Base-by-base conservation (phyloP, 2,888 invertebrate genomes). In the Drosophila affinis region DNA sequence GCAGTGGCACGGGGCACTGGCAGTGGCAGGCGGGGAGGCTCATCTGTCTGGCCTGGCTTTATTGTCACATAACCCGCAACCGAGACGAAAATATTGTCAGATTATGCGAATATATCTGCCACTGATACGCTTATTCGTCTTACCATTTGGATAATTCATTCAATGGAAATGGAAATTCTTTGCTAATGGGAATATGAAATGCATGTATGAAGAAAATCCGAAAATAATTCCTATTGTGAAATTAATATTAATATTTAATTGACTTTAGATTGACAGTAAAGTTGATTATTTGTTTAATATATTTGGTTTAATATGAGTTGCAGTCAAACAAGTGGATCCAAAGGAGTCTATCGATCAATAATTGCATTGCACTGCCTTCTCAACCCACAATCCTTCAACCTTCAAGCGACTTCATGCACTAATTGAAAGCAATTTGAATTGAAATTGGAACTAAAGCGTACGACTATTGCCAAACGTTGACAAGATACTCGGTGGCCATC, bases 401-500 rank as follows among this genome's bases (percentile, higher is more conserved):
- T 34, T 12, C 12, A 2, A 12, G 4, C 10, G 32, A 10, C 10
- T 32, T 10, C 3, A 10, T 10, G 10, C 0, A 24, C 1, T 24
- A 24, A 24, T 24, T 24, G 24, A 24, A 24, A 4, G 24, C 24
- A 21, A 3, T 21, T 21, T 21, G 21, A 21, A 21, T 21, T 21
- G 21, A 21, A 34, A 34, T 34, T 34, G 4, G 34, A 34, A 4
- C 12, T 12, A 27, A 27, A 27, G 27, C 27, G 1, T 1, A 34
- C 12, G 10, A 12, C 9, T 32, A 12, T 34, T 12, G 29, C 9
- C 29, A 2, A 29, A 29, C 32, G 0, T 5, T 14, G 6, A 14
- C 6, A 2, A 14, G 14, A 5, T 14, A n/a, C 14, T 39, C 39
- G 39, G 5, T 34, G 34, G 64, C 47, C 65, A 65, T 65, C 48